A percentile compares a stretch with the other conserved stretches of the same genome.
Evolutionary conservation across 2,888 invertebrate genomes (phyloP).

Genomic region (Poecilus cupreus): DNA sequence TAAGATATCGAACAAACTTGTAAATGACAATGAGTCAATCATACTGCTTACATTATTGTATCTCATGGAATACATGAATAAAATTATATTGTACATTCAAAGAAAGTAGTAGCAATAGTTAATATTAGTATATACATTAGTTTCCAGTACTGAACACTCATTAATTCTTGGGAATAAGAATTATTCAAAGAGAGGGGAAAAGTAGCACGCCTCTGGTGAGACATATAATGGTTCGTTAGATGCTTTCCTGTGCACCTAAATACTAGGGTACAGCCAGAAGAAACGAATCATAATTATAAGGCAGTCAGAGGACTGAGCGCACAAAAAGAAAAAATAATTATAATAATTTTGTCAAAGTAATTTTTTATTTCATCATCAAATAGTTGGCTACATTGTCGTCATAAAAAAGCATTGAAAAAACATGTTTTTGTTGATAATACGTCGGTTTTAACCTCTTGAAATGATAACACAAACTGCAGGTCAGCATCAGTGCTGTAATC

Average conservation of each 20-base stretch:
- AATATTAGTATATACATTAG: background rate
- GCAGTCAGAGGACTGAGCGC: background rate
- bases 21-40: background rate
- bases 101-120: no score
- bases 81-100: background rate
- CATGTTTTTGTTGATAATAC: conserved; percentile 50
- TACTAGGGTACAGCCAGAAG: background rate
- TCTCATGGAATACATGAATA: background rate
- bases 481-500: background rate
- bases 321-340: background rate
- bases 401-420: conserved; percentile 27
- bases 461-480: conserved; percentile 31
- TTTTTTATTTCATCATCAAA: conserved; percentile 25
- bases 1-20: conserved; percentile 14
- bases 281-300: background rate
- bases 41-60: background rate
- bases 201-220: background rate
- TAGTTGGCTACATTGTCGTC: conserved; percentile 24
- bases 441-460: conserved; percentile 43
- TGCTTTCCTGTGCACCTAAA: conserved; percentile 9
- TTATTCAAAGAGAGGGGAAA: background rate
- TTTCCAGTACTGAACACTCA: background rate
- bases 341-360: background rate
- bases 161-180: background rate
- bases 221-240: conserved; percentile 15